Evolutionary conservation across 2,888 invertebrate species (phyloP), one percentile per base, ranked within the genome.

Genomic region (Oxystoma pomonae): DNA sequence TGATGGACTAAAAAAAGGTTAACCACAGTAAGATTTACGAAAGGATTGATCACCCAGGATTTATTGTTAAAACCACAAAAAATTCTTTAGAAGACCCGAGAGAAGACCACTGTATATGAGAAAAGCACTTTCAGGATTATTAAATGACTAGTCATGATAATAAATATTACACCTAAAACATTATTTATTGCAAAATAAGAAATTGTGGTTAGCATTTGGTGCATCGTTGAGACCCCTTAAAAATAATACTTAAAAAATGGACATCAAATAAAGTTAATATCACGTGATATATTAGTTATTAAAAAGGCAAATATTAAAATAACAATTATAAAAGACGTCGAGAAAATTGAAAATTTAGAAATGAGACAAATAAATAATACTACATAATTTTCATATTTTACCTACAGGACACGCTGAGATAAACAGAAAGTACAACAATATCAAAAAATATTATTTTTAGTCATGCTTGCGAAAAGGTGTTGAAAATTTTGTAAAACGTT

Each of bases 401-500:
- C 35, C 35, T 3, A 35, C 35, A 35, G 35, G 35, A 7, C 35
- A 35, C 35, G 35, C 35, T 7, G 35, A 12, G 35, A 35, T 35
- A 35, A 35, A 35, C 12, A 57, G 69, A 17, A 70, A 65, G 63
- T 68, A 63, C 59, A 66, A 67, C 51, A 67, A 69, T 57, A 64
- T 69, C 12, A 65, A 62, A 65, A 65, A 61, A 55, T 56, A 66
- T 35, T 66, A 69, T 61, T 66, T 63, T 65, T 69, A 68, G 69
- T 16, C 65, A 57, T 55, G 52, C 22, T 50, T 70, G 16, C 22
- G 20, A 12, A 63, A 55, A 53, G 67, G 71, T 56, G 64, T 67
- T 20, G 52, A 61, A 61, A 58, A 60, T n/a, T 69, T 67, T 65
- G 60, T 35, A 35, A 35, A 35, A 12, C 49, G 57, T 12, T 68